Conservation (phyloP, 2,888 invertebrate species). For the Brachyopa scutellaris region DNA sequence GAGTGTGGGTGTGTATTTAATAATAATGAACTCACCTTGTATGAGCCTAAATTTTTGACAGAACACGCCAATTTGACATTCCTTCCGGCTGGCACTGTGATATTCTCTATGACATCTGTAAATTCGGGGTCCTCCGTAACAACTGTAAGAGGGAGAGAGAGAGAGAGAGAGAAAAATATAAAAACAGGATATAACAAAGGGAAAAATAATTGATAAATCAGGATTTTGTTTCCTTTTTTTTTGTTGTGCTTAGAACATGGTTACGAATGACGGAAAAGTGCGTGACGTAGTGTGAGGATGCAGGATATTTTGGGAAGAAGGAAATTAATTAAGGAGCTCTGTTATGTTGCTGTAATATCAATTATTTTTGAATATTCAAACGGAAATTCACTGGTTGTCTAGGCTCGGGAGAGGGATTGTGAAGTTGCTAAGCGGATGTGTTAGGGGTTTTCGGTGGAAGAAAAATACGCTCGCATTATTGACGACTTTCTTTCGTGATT, state of each 20-base stretch:
- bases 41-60: conserved; percentile 82
- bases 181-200: conserved; percentile 39
- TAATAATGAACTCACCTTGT: conserved; percentile 79
- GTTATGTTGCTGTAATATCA: conserved; percentile 71
- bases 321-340: conserved; percentile 66
- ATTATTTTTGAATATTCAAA: conserved; percentile 72
- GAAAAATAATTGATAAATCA: conserved; percentile 62
- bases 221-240: neutral
- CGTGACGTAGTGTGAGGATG: neutral
- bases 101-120: conserved; percentile 94
- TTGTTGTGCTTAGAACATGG: neutral
- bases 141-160: conserved; percentile 84
- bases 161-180: conserved; percentile 67
- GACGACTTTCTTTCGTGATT: conserved; percentile 69
- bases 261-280: no score
- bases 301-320: conserved; percentile 20
- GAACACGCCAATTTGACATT: conserved; percentile 82
- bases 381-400: conserved; percentile 46
- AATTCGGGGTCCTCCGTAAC: conserved; percentile 94
- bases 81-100: conserved; percentile 88
- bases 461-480: conserved; percentile 34
- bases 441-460: neutral
- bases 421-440: no score
- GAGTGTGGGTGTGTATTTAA: neutral
- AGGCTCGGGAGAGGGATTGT: neutral